phyloP scores from a whole-genome alignment of 2,113 vertebrate species.

The Scortum barcoo region DNA sequence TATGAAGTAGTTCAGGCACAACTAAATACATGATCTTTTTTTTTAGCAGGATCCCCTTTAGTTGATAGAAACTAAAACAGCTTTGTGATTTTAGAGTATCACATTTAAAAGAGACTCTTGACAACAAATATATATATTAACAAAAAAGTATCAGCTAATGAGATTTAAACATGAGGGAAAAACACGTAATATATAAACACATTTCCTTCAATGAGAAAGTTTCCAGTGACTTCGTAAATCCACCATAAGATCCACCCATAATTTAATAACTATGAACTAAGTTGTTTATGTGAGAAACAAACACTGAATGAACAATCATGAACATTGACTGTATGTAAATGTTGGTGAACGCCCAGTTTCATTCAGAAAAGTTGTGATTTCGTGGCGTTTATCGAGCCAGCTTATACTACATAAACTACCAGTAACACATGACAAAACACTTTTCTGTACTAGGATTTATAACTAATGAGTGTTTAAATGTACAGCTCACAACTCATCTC shows the following conservation, averaged over 20 bases:
- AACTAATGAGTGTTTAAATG: not conserved
- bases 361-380: not conserved
- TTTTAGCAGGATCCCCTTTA: not conserved
- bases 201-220: not conserved
- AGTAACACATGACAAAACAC: no score
- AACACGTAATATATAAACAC: not conserved
- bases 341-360: not conserved
- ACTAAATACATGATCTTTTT: not conserved
- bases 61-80: not conserved
- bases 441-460: not conserved
- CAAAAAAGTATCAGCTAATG: no score
- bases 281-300: not conserved
- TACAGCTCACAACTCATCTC: not conserved
- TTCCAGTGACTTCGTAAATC: not conserved
- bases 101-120: not conserved
- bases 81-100: not conserved
- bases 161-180: no score
- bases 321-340: no score
- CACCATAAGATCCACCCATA: not conserved
- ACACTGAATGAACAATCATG: no score
- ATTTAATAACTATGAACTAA: not conserved
- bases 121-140: not conserved
- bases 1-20: not conserved
- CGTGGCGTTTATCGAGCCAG: not conserved
- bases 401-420: no score